phyloP scores from a whole-genome alignment of 2,888 invertebrate species.

The Bursaphelenchus okinawaensis region DNA sequence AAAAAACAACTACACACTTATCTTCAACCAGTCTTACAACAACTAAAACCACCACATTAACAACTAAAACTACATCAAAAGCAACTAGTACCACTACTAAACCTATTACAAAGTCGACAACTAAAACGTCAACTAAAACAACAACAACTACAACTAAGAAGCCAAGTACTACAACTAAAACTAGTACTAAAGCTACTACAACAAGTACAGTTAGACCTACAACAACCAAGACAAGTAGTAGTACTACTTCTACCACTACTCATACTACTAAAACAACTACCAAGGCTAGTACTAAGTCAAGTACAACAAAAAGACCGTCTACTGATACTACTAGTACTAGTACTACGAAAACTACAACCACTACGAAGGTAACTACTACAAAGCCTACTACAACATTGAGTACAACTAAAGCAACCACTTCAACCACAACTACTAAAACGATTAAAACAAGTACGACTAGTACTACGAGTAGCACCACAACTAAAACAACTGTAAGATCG shows the following conservation, averaged over 20 bases:
- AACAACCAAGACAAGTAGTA: neutral
- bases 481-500: neutral
- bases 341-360: too few relatives aligned
- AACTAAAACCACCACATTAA: neutral
- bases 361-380: too few relatives aligned
- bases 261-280: neutral
- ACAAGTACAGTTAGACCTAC: neutral
- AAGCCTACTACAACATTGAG: too few relatives aligned
- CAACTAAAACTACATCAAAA: neutral
- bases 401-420: neutral
- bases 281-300: neutral
- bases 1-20: too few relatives aligned
- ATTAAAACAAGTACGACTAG: neutral
- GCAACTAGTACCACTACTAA: neutral
- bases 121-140: neutral
- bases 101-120: neutral
- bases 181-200: neutral
- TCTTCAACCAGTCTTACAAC: neutral
- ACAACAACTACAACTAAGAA: neutral
- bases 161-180: neutral
- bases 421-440: neutral
- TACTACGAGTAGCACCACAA: neutral
- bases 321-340: too few relatives aligned
- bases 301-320: neutral
- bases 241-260: neutral